Base-by-base conservation (phyloP, 2,113 vertebrate species). In the Ariopsis seemanni region DNA sequence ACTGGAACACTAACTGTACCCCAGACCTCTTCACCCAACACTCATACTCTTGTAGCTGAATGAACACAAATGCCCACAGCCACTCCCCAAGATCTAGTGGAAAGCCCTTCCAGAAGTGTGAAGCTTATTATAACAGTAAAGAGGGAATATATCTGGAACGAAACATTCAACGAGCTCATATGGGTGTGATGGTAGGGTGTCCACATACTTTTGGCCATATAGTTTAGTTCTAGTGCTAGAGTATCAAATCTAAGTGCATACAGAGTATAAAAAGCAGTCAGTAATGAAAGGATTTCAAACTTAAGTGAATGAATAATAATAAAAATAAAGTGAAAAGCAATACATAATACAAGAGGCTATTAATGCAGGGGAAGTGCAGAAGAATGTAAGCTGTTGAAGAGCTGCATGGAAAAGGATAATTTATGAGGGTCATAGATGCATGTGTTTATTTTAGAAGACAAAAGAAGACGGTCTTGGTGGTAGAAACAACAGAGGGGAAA, bases 391-490 rank as follows among this genome's bases (percentile, higher is more conserved):
- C 20, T 75, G 50, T 27, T 78, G 50, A 55, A 78, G n/a, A 53
- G 25, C 27, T 78, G 50, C 25, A 27, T 27, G 52, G 52, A 78
- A 78, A 78, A 78, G 25, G 50, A 78, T 55, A 2, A 55, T 78
- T 55, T 78, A 78, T 55, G 25, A 55, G 52, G 75, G 52, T 78
- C 75, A 78, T 27, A 55, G 75, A 78, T 17, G 75, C 75, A 17
- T 53, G 75, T 78, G 75, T 78, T 78, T 55, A 78, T 78, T 78
- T 78, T 78, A 78, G 75, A 17, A 55, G 0, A 42, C 34, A 7
- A 78, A 27, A 27, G 50, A 30, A 78, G 14, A 78, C 25, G 1
- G 25, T 48, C 34, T 22, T 20, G 14, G 4, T 17, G 69, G 15
- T 25, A 55, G 75, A 25, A 78, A 78, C 6, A 55, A 12, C 50